Conservation (phyloP, 2,797 vertebrate genomes). For the Hemibagrus guttatus region DNA sequence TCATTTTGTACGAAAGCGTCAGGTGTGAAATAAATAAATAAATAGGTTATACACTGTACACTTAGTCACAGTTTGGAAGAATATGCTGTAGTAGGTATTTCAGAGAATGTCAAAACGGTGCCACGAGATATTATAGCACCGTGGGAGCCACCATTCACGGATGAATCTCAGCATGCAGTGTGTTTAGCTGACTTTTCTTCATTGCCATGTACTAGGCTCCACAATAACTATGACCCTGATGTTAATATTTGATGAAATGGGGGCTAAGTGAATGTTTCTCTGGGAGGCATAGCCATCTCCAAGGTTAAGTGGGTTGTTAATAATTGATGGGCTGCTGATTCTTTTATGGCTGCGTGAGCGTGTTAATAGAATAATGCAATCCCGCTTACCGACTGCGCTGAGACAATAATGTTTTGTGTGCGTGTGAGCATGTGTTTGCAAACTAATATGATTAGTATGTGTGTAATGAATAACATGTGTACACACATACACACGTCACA, state of each 20-base stretch:
- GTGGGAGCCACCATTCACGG: neutral
- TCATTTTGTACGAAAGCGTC: neutral
- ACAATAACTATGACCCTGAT: constrained; percentile 75
- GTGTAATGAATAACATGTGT: constrained; percentile 38
- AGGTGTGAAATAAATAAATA: neutral
- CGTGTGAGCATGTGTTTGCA: constrained; percentile 47
- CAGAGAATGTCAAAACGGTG: neutral
- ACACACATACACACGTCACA: constrained; percentile 34
- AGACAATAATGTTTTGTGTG: constrained; percentile 62
- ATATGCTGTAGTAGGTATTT: neutral
- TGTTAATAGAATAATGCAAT: constrained; percentile 59
- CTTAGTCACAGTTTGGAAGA: neutral
- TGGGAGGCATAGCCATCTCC: constrained; percentile 52
- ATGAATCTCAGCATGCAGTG: constrained; percentile 10
- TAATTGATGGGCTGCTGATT: constrained; percentile 59
- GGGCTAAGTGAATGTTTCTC: constrained; percentile 65
- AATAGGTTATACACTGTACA: neutral
- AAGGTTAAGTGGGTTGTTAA: constrained; percentile 58
- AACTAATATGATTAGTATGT: constrained; percentile 47
- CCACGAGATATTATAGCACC: neutral
- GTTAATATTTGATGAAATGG: constrained; percentile 80
- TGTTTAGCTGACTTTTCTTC: constrained; percentile 19
- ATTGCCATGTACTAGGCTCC: constrained; percentile 54
- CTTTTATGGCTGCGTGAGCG: constrained; percentile 51
- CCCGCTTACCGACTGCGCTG: constrained; percentile 46